Base-by-base conservation (phyloP, 1,140 invertebrate species). In the Brachionus asplanchnoidis region DNA sequence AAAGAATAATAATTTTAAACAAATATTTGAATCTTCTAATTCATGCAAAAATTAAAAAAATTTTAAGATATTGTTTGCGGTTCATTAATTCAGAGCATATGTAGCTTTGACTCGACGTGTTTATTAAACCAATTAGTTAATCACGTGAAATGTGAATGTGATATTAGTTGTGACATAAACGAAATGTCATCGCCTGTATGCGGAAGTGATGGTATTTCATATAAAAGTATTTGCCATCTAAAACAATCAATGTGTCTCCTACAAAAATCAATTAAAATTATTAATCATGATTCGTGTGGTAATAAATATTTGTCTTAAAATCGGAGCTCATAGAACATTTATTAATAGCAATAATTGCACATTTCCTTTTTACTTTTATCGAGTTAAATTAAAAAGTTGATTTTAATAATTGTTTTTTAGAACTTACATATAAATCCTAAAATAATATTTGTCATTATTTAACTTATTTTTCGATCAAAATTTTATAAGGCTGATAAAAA, bases 191-290 rank as follows among this genome's bases (percentile, higher is more conserved):
- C 92, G 2, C 94, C 94, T 0, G 94, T 96, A 42, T 96, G 95
- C 87, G 95, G 93, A 9, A 95, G 93, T 5, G 91, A 92, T 87
- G 94, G 94, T 32, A 94, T 94, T 89, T 95, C 94, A 1, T 96
- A 96, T 89, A 92, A 93, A 26, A 95, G 95, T 89, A 93, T 95
- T 87, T 96, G 95, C 89, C 91, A 92, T 85, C 91, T 95, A 17
- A 82, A 82, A 20, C 79, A 68, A 26, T 44, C 79, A 32, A 82
- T 65, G 60, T 82, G 79, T 68, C 53, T 82, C 17, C 79, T 44
- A 65, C 79, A 82, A 68, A 60, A 46, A 60, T 28, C 53, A 40
- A 82, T 82, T 46, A 60, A 68, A 40, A 82, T 82, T 12, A 36
- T 82, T 20, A 44, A 82, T 46, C 53, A 82, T 36, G 53, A 60